A percentile compares a stretch with the other conserved stretches of the same genome.
Conservation (phyloP, 2,113 vertebrate genomes). For the Pipa parva region DNA sequence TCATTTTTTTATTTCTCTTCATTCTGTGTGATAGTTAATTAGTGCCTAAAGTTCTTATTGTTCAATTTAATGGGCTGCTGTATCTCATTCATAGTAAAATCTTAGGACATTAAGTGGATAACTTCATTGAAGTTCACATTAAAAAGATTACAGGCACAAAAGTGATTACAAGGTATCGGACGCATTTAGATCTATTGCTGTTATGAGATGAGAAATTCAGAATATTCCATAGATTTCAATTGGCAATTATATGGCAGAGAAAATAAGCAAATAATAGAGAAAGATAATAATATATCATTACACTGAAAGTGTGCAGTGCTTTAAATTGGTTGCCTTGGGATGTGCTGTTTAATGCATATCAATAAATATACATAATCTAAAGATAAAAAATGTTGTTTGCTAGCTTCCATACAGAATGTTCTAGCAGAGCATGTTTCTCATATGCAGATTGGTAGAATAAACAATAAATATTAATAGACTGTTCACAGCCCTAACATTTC, state of each 20-base stretch:
- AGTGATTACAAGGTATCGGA: slow-evolving; percentile 42
- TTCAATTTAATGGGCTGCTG: background rate
- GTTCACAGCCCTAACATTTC: too few relatives aligned
- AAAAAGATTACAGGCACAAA: slow-evolving; percentile 11
- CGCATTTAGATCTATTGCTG: slow-evolving; percentile 30
- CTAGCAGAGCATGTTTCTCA: too few relatives aligned
- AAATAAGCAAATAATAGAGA: slow-evolving; percentile 7
- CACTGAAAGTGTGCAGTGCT: background rate
- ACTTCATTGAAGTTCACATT: slow-evolving; percentile 26
- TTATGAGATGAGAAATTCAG: background rate
- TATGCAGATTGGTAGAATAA: too few relatives aligned
- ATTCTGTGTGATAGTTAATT: slow-evolving; percentile 18
- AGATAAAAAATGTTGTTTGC: too few relatives aligned
- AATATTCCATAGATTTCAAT: slow-evolving; percentile 12
- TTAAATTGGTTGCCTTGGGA: slow-evolving; percentile 1
- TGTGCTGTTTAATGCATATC: background rate
- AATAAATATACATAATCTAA: background rate
- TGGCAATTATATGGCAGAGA: slow-evolving; percentile 15
- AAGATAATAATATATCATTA: slow-evolving; percentile 22
- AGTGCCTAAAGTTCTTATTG: slow-evolving; percentile 12
- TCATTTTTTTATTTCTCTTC: slow-evolving; percentile 15
- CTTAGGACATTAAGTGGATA: slow-evolving; percentile 13
- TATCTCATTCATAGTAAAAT: slow-evolving; percentile 18
- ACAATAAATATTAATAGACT: too few relatives aligned
- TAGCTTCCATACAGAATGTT: too few relatives aligned